Percentiles rank a stretch among this genome's conserved stretches.
These are phyloP conservation scores for Sylvilagus floridanus DNA, from an alignment of 2,797 vertebrate species.

Conservation along the genomic window DNA sequence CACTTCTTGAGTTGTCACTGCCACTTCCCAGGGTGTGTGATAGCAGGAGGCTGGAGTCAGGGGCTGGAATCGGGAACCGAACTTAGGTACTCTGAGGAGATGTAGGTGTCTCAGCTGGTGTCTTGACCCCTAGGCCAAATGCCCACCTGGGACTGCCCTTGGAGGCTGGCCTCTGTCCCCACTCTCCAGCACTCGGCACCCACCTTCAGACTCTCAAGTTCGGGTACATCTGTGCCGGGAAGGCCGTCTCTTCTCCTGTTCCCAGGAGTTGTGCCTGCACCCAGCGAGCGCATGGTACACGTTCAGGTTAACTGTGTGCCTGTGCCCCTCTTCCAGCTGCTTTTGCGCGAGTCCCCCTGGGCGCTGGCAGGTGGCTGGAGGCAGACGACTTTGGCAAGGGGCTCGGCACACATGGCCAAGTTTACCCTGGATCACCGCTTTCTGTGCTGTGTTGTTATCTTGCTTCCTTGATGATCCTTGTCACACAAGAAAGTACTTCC, in stretches of 20 bases:
- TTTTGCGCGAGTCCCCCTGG: background rate
- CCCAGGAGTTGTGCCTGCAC: background rate
- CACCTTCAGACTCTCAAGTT: background rate
- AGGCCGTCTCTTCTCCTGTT: background rate
- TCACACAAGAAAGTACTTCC: slow-evolving; percentile 61
- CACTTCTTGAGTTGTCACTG: no score
- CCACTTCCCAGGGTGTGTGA: no score
- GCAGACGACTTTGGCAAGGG: slow-evolving; percentile 35
- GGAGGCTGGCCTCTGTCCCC: background rate
- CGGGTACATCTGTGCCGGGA: background rate
- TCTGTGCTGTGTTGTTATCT: background rate
- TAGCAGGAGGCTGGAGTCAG: no score
- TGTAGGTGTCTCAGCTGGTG: no score
- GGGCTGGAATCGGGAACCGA: no score
- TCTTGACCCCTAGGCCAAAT: no score
- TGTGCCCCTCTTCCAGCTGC: background rate
- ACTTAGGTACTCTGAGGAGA: no score
- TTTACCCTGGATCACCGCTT: background rate
- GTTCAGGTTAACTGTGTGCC: background rate
- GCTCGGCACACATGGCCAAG: background rate
- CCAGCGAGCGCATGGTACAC: background rate
- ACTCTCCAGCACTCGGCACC: no score
- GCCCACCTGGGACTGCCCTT: no score
- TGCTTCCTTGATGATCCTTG: slow-evolving; percentile 55
- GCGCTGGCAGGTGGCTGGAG: background rate